Evolutionary conservation across 2,888 invertebrate genomes (phyloP), one percentile per base, ranked within the genome.

Genomic region (Megastigmus dorsalis): DNA sequence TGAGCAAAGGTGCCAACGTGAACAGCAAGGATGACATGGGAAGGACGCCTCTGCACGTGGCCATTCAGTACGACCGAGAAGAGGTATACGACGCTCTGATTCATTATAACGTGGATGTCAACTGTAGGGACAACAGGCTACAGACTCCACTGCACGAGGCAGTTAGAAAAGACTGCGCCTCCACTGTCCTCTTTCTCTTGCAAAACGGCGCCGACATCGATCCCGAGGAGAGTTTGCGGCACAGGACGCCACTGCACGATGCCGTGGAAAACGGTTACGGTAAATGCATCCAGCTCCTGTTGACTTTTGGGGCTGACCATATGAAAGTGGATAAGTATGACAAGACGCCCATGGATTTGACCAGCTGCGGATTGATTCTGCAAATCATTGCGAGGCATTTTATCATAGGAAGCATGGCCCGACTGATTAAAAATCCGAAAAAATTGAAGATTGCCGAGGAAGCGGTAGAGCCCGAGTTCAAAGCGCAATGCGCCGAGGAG

Each of bases 81-180:
- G 50, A 57, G 20, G 38, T 33, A 13, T 38, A 41, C 23, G 28
- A 48, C 9, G n/a, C 41, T 9, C 57, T 72, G 6, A 36, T 72
- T 0, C 30, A 7, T 0, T 1, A 23, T 3, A 50, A 60, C 33
- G 90, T 91, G 81, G 93, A 94, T 83, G 92, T 94, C 10, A 94
- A 95, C 88, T 80, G 70, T 6, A 43, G 33, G 3, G 60, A 73
- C 28, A 7, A 15, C 18, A 68, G 18, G 9, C n/a, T 23, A 13
- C 45, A 73, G n/a, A 66, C 66, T 0, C 59, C 72, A 10, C 43
- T 73, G n/a, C 72, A 77, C 33, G 36, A 30, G n/a, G 66, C 66
- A 26, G 45, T 66, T 26, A 48, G 59, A 28, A 7, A 45, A 7
- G 28, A 28, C 28, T 13, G 13, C 6, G 7, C 60, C 20, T 9